phyloP scores from a whole-genome alignment of 2,797 vertebrate species.

The Galaxias olidus region DNA sequence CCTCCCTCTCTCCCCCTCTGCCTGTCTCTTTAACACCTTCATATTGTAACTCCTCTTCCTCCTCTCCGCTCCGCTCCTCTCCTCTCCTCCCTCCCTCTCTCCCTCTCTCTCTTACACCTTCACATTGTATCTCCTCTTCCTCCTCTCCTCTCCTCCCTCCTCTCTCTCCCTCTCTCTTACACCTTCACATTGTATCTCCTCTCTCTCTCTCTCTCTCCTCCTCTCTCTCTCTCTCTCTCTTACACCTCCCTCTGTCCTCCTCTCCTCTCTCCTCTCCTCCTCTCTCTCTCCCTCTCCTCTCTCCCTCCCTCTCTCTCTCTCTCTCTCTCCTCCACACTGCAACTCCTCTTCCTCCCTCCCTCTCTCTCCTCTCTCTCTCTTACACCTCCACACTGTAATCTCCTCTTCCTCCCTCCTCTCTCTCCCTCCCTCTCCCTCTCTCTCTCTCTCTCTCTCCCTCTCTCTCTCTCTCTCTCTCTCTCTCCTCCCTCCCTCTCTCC shows the following conservation, averaged over 20 bases:
- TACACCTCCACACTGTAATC: no score
- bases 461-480: no score
- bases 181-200: slow-evolving; percentile 13
- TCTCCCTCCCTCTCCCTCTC: neutral
- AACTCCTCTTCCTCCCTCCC: slow-evolving; percentile 38
- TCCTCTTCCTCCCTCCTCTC: slow-evolving; percentile 1
- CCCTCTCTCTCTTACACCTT: no score
- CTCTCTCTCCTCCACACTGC: no score
- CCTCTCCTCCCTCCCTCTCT: slow-evolving; percentile 8
- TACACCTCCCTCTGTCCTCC: slow-evolving; percentile 5
- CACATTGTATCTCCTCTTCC: no score
- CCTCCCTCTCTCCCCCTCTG: neutral
- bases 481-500: slow-evolving; percentile 10
- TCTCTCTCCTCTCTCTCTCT: slow-evolving; percentile 24
- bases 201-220: slow-evolving; percentile 21
- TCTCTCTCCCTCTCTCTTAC: slow-evolving; percentile 9
- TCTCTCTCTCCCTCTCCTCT: no score
- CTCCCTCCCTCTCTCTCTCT: no score
- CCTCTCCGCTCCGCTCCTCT: slow-evolving; percentile 6
- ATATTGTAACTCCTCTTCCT: no score
- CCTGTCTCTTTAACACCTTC: no score
- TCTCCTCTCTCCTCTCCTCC: neutral
- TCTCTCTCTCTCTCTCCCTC: neutral
- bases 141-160: neutral
- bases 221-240: slow-evolving; percentile 7